Evolutionary conservation across 2,888 invertebrate genomes (phyloP), one percentile per base, ranked within the genome.

Genomic region (Phlogophora meticulosa): DNA sequence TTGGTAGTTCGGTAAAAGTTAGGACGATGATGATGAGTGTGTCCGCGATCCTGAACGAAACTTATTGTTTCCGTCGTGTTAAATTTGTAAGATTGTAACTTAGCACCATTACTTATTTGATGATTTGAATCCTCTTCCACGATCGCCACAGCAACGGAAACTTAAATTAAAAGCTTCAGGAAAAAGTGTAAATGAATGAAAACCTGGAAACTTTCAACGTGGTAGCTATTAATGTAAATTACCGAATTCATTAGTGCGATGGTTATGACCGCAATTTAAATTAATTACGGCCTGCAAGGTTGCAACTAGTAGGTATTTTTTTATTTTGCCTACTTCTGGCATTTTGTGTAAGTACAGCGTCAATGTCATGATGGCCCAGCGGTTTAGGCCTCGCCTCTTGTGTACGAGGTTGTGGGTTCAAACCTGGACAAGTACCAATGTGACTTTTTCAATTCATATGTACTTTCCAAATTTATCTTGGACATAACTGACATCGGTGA

Each of bases 201-300:
- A 76, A 57, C 15, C 36, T 38, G 28, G 4, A 51, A 74, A 70
- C 32, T 72, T 62, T 34, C 38, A 63, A 68, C 53, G 42, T 49
- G 49, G 13, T 49, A 53, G 64, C 71, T 63, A 57, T 67, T 71
- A 59, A 63, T 60, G 62, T 32, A 48, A 64, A 67, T 71, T 59
- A 43, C 64, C 32, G 68, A 71, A 75, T 75, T 65, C 59, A 76
- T 68, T 71, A 67, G 42, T 24, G 36, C 17, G 28, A 55, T 61
- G 32, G 61, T 67, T 70, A 74, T 61, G 46, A 11, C 22, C n/a
- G 22, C 43, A 28, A 53, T 75, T 59, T 45, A 58, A 45, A 49
- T 48, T 48, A 53, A 76, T 70, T 75, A 59, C 38, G 22, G 28
- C 45, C 46, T 58, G 66, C 71, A 66, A 66, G 59, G 13, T 32